Percentiles rank a stretch among this genome's conserved stretches.
Evolutionary conservation across 2,888 invertebrate species (phyloP).

Genomic region (Drosophila neotestacea): DNA sequence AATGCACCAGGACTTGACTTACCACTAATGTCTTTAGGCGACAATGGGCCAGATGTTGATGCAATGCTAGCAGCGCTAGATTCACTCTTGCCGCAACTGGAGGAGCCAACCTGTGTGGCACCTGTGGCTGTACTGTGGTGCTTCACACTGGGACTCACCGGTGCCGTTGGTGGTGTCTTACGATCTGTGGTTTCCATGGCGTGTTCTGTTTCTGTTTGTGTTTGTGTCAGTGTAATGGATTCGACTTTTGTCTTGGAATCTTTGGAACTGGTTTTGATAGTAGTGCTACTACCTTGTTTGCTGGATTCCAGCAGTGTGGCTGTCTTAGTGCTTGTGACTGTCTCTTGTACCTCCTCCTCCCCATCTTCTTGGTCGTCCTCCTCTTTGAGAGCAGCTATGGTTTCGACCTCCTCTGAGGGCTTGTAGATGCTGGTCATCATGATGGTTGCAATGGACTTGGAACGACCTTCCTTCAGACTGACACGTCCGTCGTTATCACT

Average conservation of each 20-base stretch:
- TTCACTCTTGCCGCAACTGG: conserved; percentile 62
- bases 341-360: conserved; percentile 28
- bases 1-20: conserved; percentile 85
- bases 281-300: conserved; percentile 49
- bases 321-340: conserved; percentile 41
- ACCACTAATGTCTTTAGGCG: conserved; percentile 85
- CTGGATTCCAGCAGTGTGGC: conserved; percentile 53
- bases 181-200: conserved; percentile 66
- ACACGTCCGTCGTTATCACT: conserved; percentile 75
- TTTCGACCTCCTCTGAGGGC: conserved; percentile 79
- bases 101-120: conserved; percentile 72
- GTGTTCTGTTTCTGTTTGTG: conserved; percentile 61
- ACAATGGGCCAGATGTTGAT: conserved; percentile 84
- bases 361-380: conserved; percentile 69
- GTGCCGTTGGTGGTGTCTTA: conserved; percentile 89
- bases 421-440: conserved; percentile 85
- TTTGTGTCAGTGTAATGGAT: conserved; percentile 54
- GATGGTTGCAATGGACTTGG: conserved; percentile 85
- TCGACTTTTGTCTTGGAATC: conserved; percentile 51
- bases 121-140: conserved; percentile 85
- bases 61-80: conserved; percentile 69
- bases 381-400: conserved; percentile 72
- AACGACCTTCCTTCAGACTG: conserved; percentile 84
- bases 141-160: conserved; percentile 88
- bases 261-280: conserved; percentile 39